A percentile compares a stretch with the other conserved stretches of the same genome.
Evolutionary conservation across 2,888 invertebrate species (phyloP).

Genomic region (Scaptomyza caliginosa): DNA sequence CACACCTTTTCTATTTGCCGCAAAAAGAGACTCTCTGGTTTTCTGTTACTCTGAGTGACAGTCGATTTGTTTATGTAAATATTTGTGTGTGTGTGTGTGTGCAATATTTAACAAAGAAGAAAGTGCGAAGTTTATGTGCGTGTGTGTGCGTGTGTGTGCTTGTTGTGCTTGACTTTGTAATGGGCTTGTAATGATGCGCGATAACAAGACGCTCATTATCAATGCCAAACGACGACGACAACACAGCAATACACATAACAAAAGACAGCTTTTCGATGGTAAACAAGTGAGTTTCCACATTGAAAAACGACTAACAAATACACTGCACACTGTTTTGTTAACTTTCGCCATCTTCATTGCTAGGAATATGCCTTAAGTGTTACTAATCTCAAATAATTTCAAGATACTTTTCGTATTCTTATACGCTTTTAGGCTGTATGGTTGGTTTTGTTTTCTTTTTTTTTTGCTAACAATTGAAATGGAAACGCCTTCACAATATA

Average conservation of each 20-base stretch:
- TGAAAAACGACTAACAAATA: background rate
- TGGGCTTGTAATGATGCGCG: slow-evolving; percentile 49
- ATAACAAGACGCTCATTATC: slow-evolving; percentile 38
- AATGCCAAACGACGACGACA: slow-evolving; percentile 16
- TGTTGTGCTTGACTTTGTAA: slow-evolving; percentile 42
- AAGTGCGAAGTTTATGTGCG: slow-evolving; percentile 6
- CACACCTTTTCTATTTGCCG: background rate
- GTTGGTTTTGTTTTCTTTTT: too few species aligned
- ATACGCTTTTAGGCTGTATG: too few species aligned
- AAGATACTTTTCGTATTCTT: background rate
- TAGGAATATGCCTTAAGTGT: background rate
- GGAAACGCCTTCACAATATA: slow-evolving; percentile 6
- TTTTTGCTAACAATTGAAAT: background rate
- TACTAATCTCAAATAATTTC: background rate
- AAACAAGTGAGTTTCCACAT: slow-evolving; percentile 3
- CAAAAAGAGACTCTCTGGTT: background rate
- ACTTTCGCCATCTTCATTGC: too few species aligned
- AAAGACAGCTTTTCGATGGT: slow-evolving; percentile 2
- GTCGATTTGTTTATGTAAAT: slow-evolving; percentile 38
- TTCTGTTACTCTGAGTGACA: background rate
- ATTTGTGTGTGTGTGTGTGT: slow-evolving; percentile 6
- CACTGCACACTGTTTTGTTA: background rate
- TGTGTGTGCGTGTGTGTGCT: slow-evolving; percentile 4
- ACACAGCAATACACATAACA: background rate
- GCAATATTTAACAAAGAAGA: slow-evolving; percentile 27